Conservation (phyloP, 30 jellyfish, hydroid and myxozoan genomes). For the Chrysaora quinquecirrha region DNA sequence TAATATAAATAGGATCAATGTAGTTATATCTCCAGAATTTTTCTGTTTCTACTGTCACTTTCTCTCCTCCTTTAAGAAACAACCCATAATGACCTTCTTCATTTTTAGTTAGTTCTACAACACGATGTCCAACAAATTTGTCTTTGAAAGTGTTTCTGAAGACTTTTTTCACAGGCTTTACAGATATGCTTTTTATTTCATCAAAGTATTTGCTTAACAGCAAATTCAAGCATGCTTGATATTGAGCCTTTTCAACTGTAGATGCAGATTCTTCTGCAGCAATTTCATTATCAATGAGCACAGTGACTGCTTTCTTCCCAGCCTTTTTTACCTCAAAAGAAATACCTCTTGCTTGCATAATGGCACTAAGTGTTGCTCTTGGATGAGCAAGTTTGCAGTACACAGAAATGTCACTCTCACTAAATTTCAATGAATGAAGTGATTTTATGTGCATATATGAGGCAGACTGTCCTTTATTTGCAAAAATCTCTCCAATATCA, state of each 20-base stretch:
- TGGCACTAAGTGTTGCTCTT: conserved; percentile 11
- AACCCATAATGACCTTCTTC: conserved; percentile 51
- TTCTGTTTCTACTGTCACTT: conserved; percentile 39
- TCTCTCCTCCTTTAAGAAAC: conserved; percentile 69
- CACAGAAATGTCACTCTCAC: neutral
- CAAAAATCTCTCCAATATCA: conserved; percentile 21
- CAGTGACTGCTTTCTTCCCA: conserved; percentile 31
- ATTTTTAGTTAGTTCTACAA: conserved; percentile 13
- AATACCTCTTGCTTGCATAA: conserved; percentile 4
- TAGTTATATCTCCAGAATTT: conserved; percentile 50
- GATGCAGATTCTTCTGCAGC: conserved; percentile 46
- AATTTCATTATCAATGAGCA: conserved; percentile 12
- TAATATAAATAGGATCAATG: conserved; percentile 57
- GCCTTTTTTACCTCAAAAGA: conserved; percentile 33
- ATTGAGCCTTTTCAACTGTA: conserved; percentile 42
- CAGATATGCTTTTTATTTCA: conserved; percentile 12
- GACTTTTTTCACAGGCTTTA: conserved; percentile 18
- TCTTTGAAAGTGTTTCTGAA: conserved; percentile 31
- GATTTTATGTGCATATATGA: neutral
- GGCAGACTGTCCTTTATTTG: conserved; percentile 42
- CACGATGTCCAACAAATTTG: conserved; percentile 45
- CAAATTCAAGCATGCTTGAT: conserved; percentile 36
- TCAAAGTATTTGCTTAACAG: conserved; percentile 10
- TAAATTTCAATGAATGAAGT: neutral
- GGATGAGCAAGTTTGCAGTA: conserved; percentile 68